Conservation (phyloP, 2,113 vertebrate species). For the Cyprinodon variegatus region DNA sequence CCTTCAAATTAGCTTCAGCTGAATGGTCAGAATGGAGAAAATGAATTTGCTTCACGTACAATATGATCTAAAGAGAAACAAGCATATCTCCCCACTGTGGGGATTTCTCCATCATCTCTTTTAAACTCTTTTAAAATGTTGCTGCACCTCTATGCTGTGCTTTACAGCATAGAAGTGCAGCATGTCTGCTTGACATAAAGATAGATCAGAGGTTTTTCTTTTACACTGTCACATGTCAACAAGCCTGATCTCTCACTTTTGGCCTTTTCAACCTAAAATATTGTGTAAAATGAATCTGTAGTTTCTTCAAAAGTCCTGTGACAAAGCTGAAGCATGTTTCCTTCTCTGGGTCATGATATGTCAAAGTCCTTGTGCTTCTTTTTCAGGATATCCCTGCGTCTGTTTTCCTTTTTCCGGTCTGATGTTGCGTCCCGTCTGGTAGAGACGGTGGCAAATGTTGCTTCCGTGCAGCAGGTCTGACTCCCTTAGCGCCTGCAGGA, state of each 20-base stretch:
- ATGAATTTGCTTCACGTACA: too few species aligned
- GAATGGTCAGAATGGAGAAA: background rate
- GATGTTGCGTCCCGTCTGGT: conserved; percentile 14
- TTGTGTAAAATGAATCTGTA: background rate
- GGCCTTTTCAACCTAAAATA: background rate
- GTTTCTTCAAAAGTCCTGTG: background rate
- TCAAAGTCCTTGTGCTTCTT: conserved; percentile 13
- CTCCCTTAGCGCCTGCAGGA: conserved; percentile 16
- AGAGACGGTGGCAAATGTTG: conserved; percentile 27
- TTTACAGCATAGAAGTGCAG: too few species aligned
- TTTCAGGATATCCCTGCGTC: conserved; percentile 31
- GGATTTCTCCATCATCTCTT: too few species aligned
- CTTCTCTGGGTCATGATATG: background rate
- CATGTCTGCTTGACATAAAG: too few species aligned
- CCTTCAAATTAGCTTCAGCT: background rate
- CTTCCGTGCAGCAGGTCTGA: conserved; percentile 27
- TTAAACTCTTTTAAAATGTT: too few species aligned
- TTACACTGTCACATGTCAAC: conserved; percentile 7
- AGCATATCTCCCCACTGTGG: too few species aligned
- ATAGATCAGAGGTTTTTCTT: background rate
- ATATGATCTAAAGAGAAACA: too few species aligned
- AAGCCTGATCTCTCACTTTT: background rate
- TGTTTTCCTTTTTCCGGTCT: conserved; percentile 17
- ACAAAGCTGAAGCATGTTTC: background rate
- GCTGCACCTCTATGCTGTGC: too few species aligned